Conservation (phyloP, 2,888 invertebrate genomes). For the Limulus polyphemus region DNA sequence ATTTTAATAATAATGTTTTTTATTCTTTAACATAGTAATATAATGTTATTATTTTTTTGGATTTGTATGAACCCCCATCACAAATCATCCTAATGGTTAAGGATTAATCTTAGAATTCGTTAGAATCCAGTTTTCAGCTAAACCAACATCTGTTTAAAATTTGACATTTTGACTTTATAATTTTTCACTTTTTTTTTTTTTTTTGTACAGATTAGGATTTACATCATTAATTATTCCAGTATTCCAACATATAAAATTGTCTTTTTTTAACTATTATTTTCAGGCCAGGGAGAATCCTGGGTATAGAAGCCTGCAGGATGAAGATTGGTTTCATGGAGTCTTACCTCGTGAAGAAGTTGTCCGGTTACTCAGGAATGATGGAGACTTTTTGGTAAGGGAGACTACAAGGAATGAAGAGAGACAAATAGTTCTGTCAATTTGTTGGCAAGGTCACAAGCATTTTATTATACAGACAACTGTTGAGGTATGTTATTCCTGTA, state of each 20-base stretch:
- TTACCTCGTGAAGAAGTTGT: conserved; percentile 92
- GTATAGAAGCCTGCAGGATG: conserved; percentile 50
- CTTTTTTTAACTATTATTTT: conserved; percentile 6
- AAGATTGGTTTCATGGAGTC: conserved; percentile 96
- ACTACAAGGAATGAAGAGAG: conserved; percentile 80
- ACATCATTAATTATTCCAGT: no score
- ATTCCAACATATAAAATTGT: no score
- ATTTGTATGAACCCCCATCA: no score
- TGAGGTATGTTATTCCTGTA: conserved; percentile 54
- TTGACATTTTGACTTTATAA: not conserved
- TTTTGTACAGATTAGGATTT: not conserved
- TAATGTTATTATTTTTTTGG: no score
- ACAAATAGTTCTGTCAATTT: conserved; percentile 85
- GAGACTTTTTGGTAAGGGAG: conserved; percentile 87
- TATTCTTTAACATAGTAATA: no score
- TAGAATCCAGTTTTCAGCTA: no score
- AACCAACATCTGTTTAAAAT: not conserved
- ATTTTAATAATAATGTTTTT: no score
- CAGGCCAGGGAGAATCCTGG: conserved; percentile 22
- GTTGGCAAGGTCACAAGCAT: conserved; percentile 92
- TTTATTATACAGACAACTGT: conserved; percentile 90
- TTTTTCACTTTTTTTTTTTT: not conserved
- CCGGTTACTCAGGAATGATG: conserved; percentile 72
- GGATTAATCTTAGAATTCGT: no score
- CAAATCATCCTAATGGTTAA: no score